Conservation (phyloP, 2,113 vertebrate species). For the Alouatta palliata region DNA sequence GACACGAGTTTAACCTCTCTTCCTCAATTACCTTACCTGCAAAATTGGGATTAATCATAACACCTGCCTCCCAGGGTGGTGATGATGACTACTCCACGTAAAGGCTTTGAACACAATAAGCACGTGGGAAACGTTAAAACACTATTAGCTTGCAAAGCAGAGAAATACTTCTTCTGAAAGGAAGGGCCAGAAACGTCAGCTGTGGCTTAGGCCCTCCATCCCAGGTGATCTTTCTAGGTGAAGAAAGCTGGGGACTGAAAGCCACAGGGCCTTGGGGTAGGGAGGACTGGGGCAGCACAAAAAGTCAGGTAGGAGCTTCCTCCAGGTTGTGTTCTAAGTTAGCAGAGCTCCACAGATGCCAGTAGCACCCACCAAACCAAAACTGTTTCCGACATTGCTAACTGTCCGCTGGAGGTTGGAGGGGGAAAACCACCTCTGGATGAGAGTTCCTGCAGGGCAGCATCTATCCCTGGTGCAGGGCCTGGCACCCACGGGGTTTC, state of each 20-base stretch:
- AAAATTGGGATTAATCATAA: not conserved
- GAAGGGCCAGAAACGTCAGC: not conserved
- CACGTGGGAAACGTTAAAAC: not conserved
- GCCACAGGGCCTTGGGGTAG: too few relatives aligned
- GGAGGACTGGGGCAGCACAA: rapidly evolving
- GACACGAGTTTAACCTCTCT: not conserved
- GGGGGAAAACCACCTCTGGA: rapidly evolving
- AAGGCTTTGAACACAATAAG: not conserved
- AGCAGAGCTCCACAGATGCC: not conserved
- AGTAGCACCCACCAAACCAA: not conserved
- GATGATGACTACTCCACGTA: not conserved
- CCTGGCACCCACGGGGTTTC: not conserved
- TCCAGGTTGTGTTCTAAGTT: rapidly evolving
- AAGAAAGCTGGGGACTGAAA: not conserved
- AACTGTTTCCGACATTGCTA: not conserved
- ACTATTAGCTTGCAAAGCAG: not conserved
- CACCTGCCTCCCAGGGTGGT: rapidly evolving
- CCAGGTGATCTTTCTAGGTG: not conserved
- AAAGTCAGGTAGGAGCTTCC: not conserved
- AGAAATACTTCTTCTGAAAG: not conserved
- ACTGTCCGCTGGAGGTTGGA: not conserved
- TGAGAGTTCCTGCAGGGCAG: not conserved
- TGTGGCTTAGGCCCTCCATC: rapidly evolving
- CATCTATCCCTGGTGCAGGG: rapidly evolving
- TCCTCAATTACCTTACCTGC: not conserved